Percentiles rank a stretch among this genome's conserved stretches.
phyloP scores from a whole-genome alignment of 2,888 invertebrate species.

The Acronicta alni region DNA sequence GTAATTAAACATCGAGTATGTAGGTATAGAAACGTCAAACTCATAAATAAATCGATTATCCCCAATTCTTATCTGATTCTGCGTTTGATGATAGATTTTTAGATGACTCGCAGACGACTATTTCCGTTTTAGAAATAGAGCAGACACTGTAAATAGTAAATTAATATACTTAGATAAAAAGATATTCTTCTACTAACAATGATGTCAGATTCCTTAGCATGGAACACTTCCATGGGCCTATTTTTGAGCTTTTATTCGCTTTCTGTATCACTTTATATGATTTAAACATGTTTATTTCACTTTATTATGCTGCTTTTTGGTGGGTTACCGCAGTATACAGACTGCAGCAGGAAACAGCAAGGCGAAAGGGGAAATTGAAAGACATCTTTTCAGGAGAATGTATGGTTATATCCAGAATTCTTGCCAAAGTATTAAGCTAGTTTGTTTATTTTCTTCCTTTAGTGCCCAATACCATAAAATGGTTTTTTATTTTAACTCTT shows the following conservation, averaged over 20 bases:
- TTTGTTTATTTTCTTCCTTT: constrained; percentile 73
- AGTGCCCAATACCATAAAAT: constrained; percentile 63
- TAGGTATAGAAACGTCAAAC: constrained; percentile 88
- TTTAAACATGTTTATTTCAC: constrained; percentile 87
- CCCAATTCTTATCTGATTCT: constrained; percentile 86
- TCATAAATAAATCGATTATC: constrained; percentile 89
- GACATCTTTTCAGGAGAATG: constrained; percentile 96
- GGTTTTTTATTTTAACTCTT: constrained; percentile 47
- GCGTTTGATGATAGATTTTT: constrained; percentile 75
- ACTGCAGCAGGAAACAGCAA: constrained; percentile 93
- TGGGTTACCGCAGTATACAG: constrained; percentile 93
- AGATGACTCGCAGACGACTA: constrained; percentile 69
- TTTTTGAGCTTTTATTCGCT: constrained; percentile 84
- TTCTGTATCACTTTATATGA: constrained; percentile 84
- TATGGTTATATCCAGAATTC: constrained; percentile 90
- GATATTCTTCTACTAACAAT: constrained; percentile 70
- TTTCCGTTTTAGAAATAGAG: constrained; percentile 69
- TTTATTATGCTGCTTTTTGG: constrained; percentile 91
- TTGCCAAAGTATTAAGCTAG: constrained; percentile 86
- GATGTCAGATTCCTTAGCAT: constrained; percentile 79
- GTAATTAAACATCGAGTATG: constrained; percentile 84
- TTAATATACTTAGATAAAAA: constrained; percentile 56
- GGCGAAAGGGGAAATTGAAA: constrained; percentile 95
- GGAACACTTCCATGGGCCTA: constrained; percentile 81
- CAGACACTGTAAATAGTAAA: constrained; percentile 59